phyloP scores from a whole-genome alignment of 92 coral and sea anemone species.

The Parazoanthus swiftii region DNA sequence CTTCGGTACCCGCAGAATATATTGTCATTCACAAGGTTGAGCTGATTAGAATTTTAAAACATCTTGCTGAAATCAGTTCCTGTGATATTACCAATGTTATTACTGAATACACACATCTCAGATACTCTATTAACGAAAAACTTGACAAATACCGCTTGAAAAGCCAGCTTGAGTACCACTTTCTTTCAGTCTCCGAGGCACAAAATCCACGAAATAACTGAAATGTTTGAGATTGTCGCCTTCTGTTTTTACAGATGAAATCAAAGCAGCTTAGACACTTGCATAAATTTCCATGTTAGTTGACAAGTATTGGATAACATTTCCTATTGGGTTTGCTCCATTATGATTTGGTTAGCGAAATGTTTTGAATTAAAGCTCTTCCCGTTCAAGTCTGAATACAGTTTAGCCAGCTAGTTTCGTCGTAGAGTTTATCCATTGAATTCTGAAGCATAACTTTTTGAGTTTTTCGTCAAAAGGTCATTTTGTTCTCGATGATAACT shows the following conservation, averaged over 20 bases:
- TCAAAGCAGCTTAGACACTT: not conserved
- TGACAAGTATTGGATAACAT: not conserved
- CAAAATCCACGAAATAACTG: not conserved
- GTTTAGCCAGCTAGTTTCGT: not conserved
- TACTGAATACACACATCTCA: not conserved
- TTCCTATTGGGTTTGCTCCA: not conserved
- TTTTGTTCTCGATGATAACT: not conserved
- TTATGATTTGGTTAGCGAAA: not conserved
- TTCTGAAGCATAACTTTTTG: no score
- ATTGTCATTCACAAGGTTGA: constrained; percentile 26
- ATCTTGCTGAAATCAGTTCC: constrained; percentile 5
- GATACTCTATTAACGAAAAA: not conserved
- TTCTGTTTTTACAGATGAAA: constrained; percentile 7
- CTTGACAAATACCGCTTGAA: not conserved
- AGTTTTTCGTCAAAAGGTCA: not conserved
- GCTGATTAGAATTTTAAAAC: constrained; percentile 24
- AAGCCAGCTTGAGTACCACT: not conserved
- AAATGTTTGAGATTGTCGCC: not conserved
- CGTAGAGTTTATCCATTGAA: no score
- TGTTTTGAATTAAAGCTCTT: not conserved
- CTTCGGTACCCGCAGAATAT: constrained; percentile 45
- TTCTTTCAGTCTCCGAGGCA: not conserved
- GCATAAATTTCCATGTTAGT: constrained; percentile 12
- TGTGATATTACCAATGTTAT: not conserved
- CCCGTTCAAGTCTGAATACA: not conserved